Evolutionary conservation across 2,797 vertebrate species (phyloP).

Genomic region (Amazona ochrocephala): DNA sequence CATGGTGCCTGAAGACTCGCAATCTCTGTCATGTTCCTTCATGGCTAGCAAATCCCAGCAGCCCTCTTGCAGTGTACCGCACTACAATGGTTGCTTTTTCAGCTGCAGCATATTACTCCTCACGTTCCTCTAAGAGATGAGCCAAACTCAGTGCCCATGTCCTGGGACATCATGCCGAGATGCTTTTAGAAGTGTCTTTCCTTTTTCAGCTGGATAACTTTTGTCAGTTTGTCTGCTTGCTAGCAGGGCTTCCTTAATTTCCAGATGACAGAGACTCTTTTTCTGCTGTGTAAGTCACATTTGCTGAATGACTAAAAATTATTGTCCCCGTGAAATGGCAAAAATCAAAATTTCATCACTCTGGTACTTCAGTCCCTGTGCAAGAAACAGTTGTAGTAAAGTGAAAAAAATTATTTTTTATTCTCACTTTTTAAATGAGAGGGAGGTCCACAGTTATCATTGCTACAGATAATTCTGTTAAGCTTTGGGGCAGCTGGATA

Average conservation of each 20-base stretch:
- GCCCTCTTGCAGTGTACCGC: neutral
- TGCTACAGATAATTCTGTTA: slow-evolving; percentile 19
- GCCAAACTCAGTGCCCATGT: neutral
- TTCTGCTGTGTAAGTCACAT: neutral
- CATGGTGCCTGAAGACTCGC: neutral
- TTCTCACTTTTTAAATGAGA: neutral
- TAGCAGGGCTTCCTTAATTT: neutral
- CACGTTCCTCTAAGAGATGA: neutral
- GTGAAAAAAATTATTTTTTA: neutral
- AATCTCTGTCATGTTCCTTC: neutral
- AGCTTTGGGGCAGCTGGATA: slow-evolving; percentile 22
- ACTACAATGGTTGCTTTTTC: neutral
- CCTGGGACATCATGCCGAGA: neutral
- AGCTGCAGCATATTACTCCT: neutral
- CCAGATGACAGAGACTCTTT: neutral
- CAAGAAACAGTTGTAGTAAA: neutral
- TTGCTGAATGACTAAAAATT: neutral
- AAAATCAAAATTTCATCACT: neutral
- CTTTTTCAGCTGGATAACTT: neutral
- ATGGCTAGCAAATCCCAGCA: neutral
- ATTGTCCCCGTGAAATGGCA: neutral
- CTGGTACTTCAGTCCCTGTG: neutral
- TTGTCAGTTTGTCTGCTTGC: neutral
- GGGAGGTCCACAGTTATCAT: neutral
- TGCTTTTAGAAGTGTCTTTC: neutral